phyloP scores from a whole-genome alignment of 2,888 invertebrate genomes.

The Hypercompe scribonia region DNA sequence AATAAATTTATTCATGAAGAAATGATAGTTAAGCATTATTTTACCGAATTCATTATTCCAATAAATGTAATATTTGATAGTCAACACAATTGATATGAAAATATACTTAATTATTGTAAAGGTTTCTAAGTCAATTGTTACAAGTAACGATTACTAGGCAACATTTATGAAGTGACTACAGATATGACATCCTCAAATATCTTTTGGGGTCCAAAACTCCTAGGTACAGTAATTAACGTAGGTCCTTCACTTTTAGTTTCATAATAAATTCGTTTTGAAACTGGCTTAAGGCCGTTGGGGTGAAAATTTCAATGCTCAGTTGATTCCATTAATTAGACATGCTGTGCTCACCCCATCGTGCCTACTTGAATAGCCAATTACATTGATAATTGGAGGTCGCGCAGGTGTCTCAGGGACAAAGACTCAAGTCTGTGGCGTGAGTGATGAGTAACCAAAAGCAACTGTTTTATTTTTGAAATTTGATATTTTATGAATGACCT shows the following conservation, averaged over 20 bases:
- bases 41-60: no score
- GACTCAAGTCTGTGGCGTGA: slow-evolving; percentile 52
- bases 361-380: slow-evolving; percentile 85
- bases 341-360: slow-evolving; percentile 77
- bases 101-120: background rate
- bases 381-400: slow-evolving; percentile 83
- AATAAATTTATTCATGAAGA: no score
- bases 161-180: background rate
- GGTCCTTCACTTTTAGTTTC: slow-evolving; percentile 52
- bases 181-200: background rate
- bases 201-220: slow-evolving; percentile 14
- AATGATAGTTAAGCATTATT: no score
- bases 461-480: background rate
- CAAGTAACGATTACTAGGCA: background rate
- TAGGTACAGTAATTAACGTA: slow-evolving; percentile 32
- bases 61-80: no score
- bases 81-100: background rate
- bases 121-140: background rate
- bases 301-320: slow-evolving; percentile 83
- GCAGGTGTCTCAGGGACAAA: slow-evolving; percentile 80
- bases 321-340: slow-evolving; percentile 83
- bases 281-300: slow-evolving; percentile 67
- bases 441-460: slow-evolving; percentile 18
- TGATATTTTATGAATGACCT: background rate
- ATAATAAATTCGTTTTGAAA: slow-evolving; percentile 65